Evolutionary conservation across 2,113 vertebrate genomes (phyloP).

Genomic region (Heteronetta atricapilla): DNA sequence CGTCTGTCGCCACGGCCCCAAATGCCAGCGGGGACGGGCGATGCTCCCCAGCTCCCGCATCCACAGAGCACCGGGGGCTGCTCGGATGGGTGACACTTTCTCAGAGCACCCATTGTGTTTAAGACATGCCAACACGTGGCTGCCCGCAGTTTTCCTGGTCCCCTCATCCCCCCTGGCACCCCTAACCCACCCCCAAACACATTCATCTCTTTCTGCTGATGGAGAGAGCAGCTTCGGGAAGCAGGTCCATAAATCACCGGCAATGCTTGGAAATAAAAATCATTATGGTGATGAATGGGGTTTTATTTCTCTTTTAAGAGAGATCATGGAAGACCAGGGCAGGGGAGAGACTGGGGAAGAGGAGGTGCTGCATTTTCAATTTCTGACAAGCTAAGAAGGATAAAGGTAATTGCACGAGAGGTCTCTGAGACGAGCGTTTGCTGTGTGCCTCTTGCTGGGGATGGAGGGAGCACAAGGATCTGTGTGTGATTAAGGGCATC

Average conservation of each 20-base stretch:
- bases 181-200: background rate
- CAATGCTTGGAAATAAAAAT: conserved; percentile 42
- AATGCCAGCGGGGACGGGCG: background rate
- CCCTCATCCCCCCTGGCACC: background rate
- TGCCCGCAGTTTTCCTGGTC: background rate
- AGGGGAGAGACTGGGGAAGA: background rate
- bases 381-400: background rate
- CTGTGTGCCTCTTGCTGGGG: background rate
- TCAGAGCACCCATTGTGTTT: background rate
- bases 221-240: background rate
- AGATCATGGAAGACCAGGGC: background rate
- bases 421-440: background rate
- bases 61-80: accelerated
- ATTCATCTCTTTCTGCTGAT: background rate
- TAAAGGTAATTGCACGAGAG: background rate
- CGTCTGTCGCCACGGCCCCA: background rate
- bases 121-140: background rate
- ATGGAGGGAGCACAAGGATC: accelerated
- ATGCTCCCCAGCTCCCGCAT: background rate
- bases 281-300: conserved; percentile 50
- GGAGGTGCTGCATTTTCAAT: background rate
- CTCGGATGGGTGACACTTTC: background rate
- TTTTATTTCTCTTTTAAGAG: conserved; percentile 16
- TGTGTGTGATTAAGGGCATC: background rate
- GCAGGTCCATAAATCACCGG: conserved; percentile 21